A percentile compares a stretch with the other conserved stretches of the same genome.
Evolutionary conservation across 2,888 invertebrate genomes (phyloP).

Genomic region (Lapara coniferarum): DNA sequence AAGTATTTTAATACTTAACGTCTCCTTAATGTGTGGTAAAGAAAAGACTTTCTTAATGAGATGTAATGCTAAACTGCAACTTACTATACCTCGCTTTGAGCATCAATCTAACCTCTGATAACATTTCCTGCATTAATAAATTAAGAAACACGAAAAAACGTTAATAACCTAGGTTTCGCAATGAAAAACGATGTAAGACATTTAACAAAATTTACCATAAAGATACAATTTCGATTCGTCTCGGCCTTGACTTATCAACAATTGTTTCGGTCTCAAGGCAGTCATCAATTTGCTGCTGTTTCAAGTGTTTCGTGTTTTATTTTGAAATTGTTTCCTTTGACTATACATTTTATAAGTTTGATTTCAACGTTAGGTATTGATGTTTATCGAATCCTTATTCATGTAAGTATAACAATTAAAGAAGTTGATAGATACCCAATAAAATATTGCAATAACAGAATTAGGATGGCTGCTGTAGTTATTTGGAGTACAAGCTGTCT

Average conservation of each 20-base stretch:
- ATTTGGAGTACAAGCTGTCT: slow-evolving; percentile 43
- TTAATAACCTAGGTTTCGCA: not conserved
- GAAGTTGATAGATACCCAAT: not conserved
- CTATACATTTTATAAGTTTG: not conserved
- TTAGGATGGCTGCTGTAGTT: not conserved
- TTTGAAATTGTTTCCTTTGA: slow-evolving; percentile 1
- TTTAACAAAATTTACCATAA: slow-evolving; percentile 35
- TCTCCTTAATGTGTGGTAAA: too few relatives aligned
- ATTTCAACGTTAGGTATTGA: not conserved
- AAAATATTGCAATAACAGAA: not conserved
- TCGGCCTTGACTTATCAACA: slow-evolving; percentile 57
- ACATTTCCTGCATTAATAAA: too few relatives aligned
- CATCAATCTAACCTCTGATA: not conserved
- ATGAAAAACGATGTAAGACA: not conserved
- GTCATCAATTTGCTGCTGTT: slow-evolving; percentile 53
- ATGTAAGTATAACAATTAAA: not conserved
- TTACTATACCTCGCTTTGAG: too few relatives aligned
- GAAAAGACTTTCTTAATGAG: too few relatives aligned
- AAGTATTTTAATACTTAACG: too few relatives aligned
- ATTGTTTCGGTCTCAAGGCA: slow-evolving; percentile 47
- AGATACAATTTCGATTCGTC: slow-evolving; percentile 46
- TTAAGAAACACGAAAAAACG: not conserved
- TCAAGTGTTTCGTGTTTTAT: slow-evolving; percentile 45
- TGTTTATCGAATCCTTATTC: too few relatives aligned
- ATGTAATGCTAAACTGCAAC: too few relatives aligned